Base-by-base conservation (phyloP, 1,140 invertebrate species). In the Drosophila arawakana region DNA sequence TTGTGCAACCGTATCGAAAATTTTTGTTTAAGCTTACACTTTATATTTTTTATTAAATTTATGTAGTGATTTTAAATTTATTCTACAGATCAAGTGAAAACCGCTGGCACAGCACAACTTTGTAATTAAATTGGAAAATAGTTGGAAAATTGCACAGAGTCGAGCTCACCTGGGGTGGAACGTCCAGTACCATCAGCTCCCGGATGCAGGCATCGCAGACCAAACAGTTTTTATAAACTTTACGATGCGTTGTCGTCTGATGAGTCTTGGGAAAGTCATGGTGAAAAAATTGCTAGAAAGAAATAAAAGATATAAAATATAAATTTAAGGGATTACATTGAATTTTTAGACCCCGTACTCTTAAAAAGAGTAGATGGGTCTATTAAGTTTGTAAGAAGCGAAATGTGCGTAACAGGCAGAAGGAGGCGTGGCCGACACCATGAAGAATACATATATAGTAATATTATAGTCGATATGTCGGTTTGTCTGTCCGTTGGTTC, bases 171-270 rank as follows among this genome's bases (percentile, higher is more conserved):
- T 92, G 92, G 80, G 91, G 91, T 54, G 92, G 92, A 84, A 92
- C 91, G 78, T 92, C 92, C 74, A 92, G 79, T 89, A 92, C 92
- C 84, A 92, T 92, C 88, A 92, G 91, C 92, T 92, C 92, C 68
- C 92, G 86, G 69, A 92, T 92, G 84, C 81, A 90, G 58, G 91
- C 91, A 69, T 92, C 92, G 78, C 92, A 92, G 50, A 92, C 92
- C 84, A 92, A 75, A 83, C 92, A 92, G 81, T 83, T 92, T 78
- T 91, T 89, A 75, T 92, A 92, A 47, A 92, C 78, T 77, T 91
- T 91, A 34, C 86, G 81, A 70, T 86, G 85, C 41, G 86, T 90
- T 67, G 92, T 92, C 52, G 86, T 90, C 73, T 89, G 77, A 82
- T 92, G 91, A 75, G 78, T 78, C 63, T 83, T 89, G 52, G 92